A percentile compares a stretch with the other conserved stretches of the same genome.
phyloP scores from a whole-genome alignment of 2,888 invertebrate species.

The Anagyrus pseudococci region DNA sequence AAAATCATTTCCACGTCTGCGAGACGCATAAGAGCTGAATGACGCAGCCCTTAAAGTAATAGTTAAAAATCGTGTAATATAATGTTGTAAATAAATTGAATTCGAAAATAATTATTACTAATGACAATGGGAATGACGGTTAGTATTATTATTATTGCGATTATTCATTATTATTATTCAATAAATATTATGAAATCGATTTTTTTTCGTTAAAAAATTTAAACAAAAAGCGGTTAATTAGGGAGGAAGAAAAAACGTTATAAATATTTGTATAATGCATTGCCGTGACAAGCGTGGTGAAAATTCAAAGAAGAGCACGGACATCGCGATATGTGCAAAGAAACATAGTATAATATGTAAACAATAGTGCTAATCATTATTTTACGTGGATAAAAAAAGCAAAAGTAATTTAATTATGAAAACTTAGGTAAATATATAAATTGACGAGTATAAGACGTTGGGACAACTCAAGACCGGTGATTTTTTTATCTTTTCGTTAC shows the following conservation, averaged over 20 bases:
- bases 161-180: slow-evolving; percentile 37
- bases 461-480: no score
- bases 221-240: slow-evolving; percentile 13
- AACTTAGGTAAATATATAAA: no score
- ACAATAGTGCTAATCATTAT: slow-evolving; percentile 47
- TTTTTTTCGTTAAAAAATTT: slow-evolving; percentile 41
- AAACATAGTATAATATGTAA: slow-evolving; percentile 51
- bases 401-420: no score
- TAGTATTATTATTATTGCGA: slow-evolving; percentile 39
- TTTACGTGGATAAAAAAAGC: no score
- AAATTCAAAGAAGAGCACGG: slow-evolving; percentile 42
- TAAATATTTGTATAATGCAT: slow-evolving; percentile 43
- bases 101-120: no score
- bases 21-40: slow-evolving; percentile 26
- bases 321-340: slow-evolving; percentile 43
- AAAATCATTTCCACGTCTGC: slow-evolving; percentile 15
- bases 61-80: slow-evolving; percentile 37
- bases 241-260: slow-evolving; percentile 34
- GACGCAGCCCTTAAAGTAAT: slow-evolving; percentile 47
- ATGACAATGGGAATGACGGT: no score
- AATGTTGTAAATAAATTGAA: slow-evolving; percentile 55
- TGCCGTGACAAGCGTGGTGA: slow-evolving; percentile 38
- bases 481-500: no score
- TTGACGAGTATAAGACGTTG: no score
- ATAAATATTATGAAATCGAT: slow-evolving; percentile 42